These are phyloP conservation scores for Andrena flavipes DNA, from an alignment of 2,888 invertebrate species.

Conservation along the genomic window DNA sequence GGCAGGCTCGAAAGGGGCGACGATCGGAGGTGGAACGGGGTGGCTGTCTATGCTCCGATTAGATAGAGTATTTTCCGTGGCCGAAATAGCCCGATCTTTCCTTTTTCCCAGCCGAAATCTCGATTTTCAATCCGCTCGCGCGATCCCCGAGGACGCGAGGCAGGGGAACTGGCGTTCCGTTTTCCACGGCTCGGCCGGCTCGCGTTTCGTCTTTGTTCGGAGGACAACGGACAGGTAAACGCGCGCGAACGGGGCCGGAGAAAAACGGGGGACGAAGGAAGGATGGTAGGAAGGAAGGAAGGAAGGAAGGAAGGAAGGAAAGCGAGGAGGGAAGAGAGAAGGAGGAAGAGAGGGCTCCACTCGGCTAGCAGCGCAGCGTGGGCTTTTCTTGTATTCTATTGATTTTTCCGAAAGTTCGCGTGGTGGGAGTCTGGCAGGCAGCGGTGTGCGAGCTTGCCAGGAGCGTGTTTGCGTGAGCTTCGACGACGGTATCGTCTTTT, in stretches of 20 bases:
- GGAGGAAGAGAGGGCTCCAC: slow-evolving; percentile 70
- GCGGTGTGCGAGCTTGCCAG: slow-evolving; percentile 69
- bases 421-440: slow-evolving; percentile 79
- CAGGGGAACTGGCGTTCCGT: too few relatives aligned
- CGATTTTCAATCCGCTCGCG: background rate
- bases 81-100: background rate
- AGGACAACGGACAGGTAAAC: slow-evolving; percentile 41
- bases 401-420: slow-evolving; percentile 88
- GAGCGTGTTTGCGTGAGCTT: slow-evolving; percentile 67
- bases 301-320: slow-evolving; percentile 34
- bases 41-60: background rate
- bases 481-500: slow-evolving; percentile 58
- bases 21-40: background rate
- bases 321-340: slow-evolving; percentile 49
- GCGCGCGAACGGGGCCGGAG: slow-evolving; percentile 35
- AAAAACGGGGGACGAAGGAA: background rate
- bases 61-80: background rate
- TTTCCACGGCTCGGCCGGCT: background rate
- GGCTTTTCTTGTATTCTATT: slow-evolving; percentile 87
- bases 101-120: background rate
- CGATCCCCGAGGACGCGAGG: background rate
- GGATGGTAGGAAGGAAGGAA: background rate
- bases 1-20: slow-evolving; percentile 1
- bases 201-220: slow-evolving; percentile 32
- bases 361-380: slow-evolving; percentile 78